Percentiles rank a stretch among this genome's conserved stretches.
Evolutionary conservation across 2,888 invertebrate species (phyloP).

Genomic region (Philonicus albiceps): DNA sequence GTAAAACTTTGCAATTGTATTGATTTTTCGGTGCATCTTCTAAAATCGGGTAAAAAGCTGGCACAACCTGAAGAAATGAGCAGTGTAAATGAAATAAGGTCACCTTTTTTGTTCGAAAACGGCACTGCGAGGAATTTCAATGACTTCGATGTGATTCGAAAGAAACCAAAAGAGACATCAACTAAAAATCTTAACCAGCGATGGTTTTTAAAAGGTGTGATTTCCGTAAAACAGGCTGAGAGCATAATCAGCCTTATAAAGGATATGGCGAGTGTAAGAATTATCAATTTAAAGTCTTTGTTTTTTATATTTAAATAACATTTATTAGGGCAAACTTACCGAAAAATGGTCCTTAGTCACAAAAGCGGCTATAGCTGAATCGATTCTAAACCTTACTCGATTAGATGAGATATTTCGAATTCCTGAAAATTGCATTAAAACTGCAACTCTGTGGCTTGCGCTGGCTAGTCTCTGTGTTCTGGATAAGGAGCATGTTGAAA

Average conservation of each 20-base stretch:
- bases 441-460: slow-evolving; percentile 90
- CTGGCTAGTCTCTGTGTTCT: slow-evolving; percentile 92
- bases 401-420: slow-evolving; percentile 78
- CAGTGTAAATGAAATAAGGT: background rate
- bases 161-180: slow-evolving; percentile 52
- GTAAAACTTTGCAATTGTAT: slow-evolving; percentile 60
- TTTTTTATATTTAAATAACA: slow-evolving; percentile 10
- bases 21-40: slow-evolving; percentile 59
- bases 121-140: slow-evolving; percentile 30
- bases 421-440: slow-evolving; percentile 80
- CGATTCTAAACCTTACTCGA: slow-evolving; percentile 83
- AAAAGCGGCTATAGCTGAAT: slow-evolving; percentile 86
- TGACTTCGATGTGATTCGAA: slow-evolving; percentile 50
- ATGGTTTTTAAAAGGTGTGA: slow-evolving; percentile 90
- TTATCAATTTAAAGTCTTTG: background rate
- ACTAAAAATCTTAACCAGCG: slow-evolving; percentile 62
- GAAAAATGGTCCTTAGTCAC: slow-evolving; percentile 87
- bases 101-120: slow-evolving; percentile 42
- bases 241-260: slow-evolving; percentile 86
- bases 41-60: slow-evolving; percentile 51
- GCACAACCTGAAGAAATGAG: background rate
- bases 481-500: slow-evolving; percentile 88
- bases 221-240: slow-evolving; percentile 85
- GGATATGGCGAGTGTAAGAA: slow-evolving; percentile 88
- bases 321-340: slow-evolving; percentile 79